A percentile compares a stretch with the other conserved stretches of the same genome.
Evolutionary conservation across 1,140 invertebrate genomes (phyloP).

Genomic region (Asbolus verrucosus): DNA sequence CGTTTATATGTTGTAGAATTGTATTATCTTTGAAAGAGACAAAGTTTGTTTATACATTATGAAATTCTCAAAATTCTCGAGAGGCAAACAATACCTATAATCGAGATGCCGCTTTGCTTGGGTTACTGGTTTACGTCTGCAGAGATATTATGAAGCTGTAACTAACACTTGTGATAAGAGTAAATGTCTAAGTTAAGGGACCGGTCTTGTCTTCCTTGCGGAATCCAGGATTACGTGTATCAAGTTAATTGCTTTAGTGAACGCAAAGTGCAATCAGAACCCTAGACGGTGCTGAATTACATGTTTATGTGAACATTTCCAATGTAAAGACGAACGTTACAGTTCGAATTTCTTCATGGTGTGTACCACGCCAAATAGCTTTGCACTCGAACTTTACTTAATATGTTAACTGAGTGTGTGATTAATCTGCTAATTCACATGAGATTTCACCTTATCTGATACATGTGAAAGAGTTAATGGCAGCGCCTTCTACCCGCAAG

Average conservation of each 20-base stretch:
- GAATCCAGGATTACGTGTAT: conserved; percentile 29
- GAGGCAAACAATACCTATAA: conserved; percentile 6
- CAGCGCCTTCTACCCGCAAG: too few species aligned
- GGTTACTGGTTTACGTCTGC: conserved; percentile 23
- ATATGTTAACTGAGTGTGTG: conserved; percentile 33
- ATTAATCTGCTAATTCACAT: conserved; percentile 20
- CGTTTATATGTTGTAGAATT: too few species aligned
- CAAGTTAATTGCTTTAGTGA: conserved; percentile 33
- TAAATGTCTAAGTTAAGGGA: conserved; percentile 14
- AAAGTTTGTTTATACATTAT: too few species aligned
- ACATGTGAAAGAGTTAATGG: background rate
- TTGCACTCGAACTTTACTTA: conserved; percentile 18
- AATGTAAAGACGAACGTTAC: background rate
- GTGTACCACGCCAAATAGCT: too few species aligned
- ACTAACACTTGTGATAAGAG: conserved; percentile 24
- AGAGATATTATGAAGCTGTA: conserved; percentile 23
- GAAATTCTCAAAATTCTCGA: too few species aligned
- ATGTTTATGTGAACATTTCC: conserved; percentile 3
- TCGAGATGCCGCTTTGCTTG: conserved; percentile 1
- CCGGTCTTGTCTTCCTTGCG: conserved; percentile 26
- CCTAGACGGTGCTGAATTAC: conserved; percentile 12
- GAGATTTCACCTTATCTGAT: background rate
- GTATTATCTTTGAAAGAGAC: too few species aligned
- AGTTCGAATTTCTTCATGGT: too few species aligned
- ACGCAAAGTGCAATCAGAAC: conserved; percentile 25